Evolutionary conservation across 2,797 vertebrate species (phyloP).

Genomic region (Garrulus glandarius): DNA sequence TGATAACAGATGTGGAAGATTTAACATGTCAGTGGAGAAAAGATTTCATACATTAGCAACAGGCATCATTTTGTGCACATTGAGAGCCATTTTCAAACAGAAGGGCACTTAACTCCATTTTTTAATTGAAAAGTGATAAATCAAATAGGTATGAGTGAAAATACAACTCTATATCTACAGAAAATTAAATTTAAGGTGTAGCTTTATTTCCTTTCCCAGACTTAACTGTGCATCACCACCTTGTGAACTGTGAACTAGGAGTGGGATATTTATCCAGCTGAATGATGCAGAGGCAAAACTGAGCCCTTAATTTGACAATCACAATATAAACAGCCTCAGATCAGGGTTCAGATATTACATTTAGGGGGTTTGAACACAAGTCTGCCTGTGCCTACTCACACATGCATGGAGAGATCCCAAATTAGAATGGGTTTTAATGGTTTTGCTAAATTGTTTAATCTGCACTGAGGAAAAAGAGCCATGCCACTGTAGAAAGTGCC

Average conservation of each 20-base stretch:
- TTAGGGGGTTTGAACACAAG: neutral
- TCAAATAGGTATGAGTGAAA: neutral
- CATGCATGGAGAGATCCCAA: neutral
- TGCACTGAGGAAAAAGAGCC: neutral
- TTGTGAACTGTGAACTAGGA: neutral
- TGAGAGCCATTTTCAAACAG: neutral
- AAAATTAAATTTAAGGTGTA: neutral
- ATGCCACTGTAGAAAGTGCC: neutral
- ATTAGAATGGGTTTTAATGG: neutral
- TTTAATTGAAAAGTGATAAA: neutral
- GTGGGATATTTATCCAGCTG: neutral
- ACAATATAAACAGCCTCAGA: neutral
- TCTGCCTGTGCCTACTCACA: neutral
- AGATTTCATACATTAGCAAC: neutral
- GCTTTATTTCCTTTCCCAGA: neutral
- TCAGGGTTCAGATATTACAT: neutral
- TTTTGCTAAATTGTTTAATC: neutral
- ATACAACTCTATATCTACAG: neutral
- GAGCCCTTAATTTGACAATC: neutral
- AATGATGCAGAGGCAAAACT: neutral
- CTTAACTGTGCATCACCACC: neutral
- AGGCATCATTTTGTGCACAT: neutral
- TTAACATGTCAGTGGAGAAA: neutral
- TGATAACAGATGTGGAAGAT: neutral
- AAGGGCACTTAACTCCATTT: neutral